These are phyloP conservation scores for Physocephala rufipes DNA, from an alignment of 2,888 invertebrate species.

Conservation along the genomic window DNA sequence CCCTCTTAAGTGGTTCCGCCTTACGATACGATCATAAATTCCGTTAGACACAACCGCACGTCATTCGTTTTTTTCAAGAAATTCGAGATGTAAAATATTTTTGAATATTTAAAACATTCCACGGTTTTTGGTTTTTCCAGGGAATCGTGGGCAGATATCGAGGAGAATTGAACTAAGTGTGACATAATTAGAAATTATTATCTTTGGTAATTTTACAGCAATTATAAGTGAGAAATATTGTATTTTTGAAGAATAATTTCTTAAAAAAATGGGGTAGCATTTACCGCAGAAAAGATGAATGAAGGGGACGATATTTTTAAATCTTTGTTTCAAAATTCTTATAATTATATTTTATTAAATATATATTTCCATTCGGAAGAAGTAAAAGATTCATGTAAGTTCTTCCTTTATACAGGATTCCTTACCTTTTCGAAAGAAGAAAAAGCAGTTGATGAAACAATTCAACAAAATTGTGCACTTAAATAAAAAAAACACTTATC, in stretches of 20 bases:
- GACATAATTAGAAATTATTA: no score
- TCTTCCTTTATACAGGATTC: background rate
- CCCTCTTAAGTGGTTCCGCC: background rate
- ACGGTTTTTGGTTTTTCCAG: background rate
- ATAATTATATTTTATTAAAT: background rate
- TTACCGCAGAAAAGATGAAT: no score
- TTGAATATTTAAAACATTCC: constrained; percentile 1
- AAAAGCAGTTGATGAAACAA: no score
- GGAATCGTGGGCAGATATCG: background rate
- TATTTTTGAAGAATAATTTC: no score
- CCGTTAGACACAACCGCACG: background rate
- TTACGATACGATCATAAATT: constrained; percentile 16
- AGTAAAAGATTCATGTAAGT: background rate
- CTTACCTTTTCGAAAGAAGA: background rate
- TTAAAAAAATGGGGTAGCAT: no score
- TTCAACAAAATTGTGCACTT: background rate
- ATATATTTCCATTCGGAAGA: background rate
- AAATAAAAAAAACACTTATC: constrained; percentile 15
- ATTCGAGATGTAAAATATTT: background rate
- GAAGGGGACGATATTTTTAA: no score
- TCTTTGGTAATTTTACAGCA: no score
- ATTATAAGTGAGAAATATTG: no score
- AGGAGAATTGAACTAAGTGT: background rate
- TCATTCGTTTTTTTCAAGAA: background rate
- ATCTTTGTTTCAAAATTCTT: no score